Evolutionary conservation across 2,113 vertebrate genomes (phyloP).

Genomic region (Trogon surrucura): DNA sequence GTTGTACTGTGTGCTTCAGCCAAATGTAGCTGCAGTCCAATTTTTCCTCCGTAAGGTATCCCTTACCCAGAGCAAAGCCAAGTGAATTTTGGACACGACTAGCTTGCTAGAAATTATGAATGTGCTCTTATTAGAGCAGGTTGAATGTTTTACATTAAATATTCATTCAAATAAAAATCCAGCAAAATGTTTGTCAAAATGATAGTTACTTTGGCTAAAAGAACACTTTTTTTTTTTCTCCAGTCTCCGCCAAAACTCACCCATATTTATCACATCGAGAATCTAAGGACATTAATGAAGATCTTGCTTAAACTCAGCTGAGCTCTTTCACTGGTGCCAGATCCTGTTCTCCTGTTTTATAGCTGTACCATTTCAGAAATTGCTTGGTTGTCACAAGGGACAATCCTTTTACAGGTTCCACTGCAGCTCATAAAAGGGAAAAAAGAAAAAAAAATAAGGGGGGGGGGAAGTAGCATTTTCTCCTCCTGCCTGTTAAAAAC

Average conservation of each 20-base stretch:
- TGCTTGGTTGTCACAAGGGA: constrained; percentile 27
- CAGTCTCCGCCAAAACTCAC: constrained; percentile 15
- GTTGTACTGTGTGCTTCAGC: constrained; percentile 45
- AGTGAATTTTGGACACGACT: constrained; percentile 48
- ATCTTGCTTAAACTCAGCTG: constrained; percentile 25
- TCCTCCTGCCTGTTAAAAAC: background rate
- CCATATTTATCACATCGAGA: background rate
- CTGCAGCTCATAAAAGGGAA: constrained; percentile 11
- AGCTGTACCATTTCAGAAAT: constrained; percentile 23
- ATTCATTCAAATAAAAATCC: constrained; percentile 58
- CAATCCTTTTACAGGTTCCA: constrained; percentile 40
- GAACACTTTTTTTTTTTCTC: constrained; percentile 20
- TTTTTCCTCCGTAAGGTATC: constrained; percentile 66
- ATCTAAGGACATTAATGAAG: constrained; percentile 38
- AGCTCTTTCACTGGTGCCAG: constrained; percentile 47
- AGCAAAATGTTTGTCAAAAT: constrained; percentile 47
- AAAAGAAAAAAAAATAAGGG: background rate
- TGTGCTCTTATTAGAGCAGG: constrained; percentile 70
- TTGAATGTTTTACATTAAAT: constrained; percentile 70
- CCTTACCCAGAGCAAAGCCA: constrained; percentile 57
- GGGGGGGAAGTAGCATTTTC: background rate
- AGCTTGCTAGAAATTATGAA: constrained; percentile 64
- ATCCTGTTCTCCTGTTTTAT: constrained; percentile 56
- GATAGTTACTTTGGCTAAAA: constrained; percentile 61
- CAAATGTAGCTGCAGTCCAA: constrained; percentile 65